Evolutionary conservation across 2,888 invertebrate species (phyloP).

Genomic region (Cybosia mesomella): DNA sequence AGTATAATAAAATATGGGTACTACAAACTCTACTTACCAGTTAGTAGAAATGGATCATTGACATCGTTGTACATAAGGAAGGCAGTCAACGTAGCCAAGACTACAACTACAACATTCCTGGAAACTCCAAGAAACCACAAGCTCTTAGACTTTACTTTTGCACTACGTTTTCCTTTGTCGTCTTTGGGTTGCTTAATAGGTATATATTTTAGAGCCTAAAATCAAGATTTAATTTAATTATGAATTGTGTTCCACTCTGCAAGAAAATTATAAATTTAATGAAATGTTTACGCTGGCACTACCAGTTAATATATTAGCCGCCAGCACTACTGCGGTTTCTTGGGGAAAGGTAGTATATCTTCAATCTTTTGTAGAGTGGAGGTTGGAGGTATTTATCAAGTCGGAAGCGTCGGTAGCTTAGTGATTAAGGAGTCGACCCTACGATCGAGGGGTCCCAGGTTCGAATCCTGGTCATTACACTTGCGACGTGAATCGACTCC

Average conservation of each 20-base stretch:
- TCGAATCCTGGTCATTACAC: too few species aligned
- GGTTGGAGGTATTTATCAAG: too few species aligned
- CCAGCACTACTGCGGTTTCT: too few species aligned
- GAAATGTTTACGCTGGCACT: too few species aligned
- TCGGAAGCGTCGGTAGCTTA: too few species aligned
- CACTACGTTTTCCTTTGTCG: conserved; percentile 65
- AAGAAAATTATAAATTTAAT: too few species aligned
- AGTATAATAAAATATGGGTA: neutral
- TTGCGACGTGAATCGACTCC: too few species aligned
- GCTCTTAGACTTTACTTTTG: conserved; percentile 72
- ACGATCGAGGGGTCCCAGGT: too few species aligned
- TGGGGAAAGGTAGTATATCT: too few species aligned
- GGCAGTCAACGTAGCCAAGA: conserved; percentile 87
- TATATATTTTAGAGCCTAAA: conserved; percentile 88
- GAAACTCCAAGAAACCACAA: conserved; percentile 89
- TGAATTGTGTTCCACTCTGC: neutral
- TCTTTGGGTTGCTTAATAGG: conserved; percentile 68
- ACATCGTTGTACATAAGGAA: conserved; percentile 82
- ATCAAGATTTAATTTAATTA: conserved; percentile 12
- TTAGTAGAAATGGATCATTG: conserved; percentile 86
- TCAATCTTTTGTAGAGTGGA: too few species aligned
- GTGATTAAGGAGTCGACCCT: too few species aligned
- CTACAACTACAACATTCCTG: conserved; percentile 90
- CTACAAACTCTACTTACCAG: conserved; percentile 77
- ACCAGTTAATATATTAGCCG: too few species aligned